phyloP scores from a whole-genome alignment of 2,888 invertebrate species.

The Leptopterna dolabrata region DNA sequence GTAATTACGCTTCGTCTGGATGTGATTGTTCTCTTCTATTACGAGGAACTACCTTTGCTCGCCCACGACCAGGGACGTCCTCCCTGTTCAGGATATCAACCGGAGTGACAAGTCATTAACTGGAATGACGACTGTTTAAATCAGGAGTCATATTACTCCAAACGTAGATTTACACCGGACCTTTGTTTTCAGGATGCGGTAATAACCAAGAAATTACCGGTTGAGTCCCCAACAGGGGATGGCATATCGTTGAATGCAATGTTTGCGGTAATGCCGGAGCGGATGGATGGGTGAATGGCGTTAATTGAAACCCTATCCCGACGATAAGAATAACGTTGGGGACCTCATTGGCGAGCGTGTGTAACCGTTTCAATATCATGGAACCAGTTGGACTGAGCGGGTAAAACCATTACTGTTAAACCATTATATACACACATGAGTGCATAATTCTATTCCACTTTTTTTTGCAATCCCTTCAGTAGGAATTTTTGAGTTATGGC shows the following conservation, averaged over 20 bases:
- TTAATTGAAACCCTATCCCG: not conserved
- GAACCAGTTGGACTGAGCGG: too few species aligned
- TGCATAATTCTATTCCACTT: too few species aligned
- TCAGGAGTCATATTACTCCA: not conserved
- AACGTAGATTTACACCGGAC: not conserved
- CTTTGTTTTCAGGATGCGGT: not conserved
- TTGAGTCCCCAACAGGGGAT: not conserved
- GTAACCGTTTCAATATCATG: too few species aligned
- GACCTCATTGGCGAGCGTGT: too few species aligned
- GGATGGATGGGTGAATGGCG: not conserved
- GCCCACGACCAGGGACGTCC: not conserved
- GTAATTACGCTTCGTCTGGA: not conserved
- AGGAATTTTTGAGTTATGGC: too few species aligned
- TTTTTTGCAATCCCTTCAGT: too few species aligned
- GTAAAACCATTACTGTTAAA: too few species aligned
- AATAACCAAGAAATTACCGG: not conserved
- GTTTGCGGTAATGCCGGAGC: not conserved
- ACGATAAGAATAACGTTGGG: not conserved
- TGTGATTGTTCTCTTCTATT: not conserved
- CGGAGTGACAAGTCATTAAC: not conserved
- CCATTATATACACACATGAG: too few species aligned
- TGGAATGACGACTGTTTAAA: not conserved
- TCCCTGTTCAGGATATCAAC: not conserved
- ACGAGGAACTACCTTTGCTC: not conserved
- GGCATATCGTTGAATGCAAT: not conserved